phyloP scores from a whole-genome alignment of 2,797 vertebrate genomes.

The Choloepus didactylus region DNA sequence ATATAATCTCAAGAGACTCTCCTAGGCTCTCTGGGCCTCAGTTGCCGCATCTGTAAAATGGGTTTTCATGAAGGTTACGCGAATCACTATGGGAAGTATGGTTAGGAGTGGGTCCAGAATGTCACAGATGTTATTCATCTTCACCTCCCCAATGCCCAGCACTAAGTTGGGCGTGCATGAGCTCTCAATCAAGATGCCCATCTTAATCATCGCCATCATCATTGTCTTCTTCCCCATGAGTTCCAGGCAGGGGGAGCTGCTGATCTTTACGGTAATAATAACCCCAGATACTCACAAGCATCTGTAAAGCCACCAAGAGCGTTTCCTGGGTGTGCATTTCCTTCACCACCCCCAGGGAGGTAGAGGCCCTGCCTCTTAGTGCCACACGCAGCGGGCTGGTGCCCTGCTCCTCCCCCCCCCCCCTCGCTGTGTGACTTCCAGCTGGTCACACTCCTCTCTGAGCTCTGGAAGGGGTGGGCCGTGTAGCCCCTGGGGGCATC shows the following conservation, averaged over 20 bases:
- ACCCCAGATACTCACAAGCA: background rate
- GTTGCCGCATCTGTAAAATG: background rate
- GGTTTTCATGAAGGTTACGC: background rate
- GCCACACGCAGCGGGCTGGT: fast-evolving
- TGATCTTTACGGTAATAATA: background rate
- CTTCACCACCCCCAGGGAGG: background rate
- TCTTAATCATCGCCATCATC: background rate
- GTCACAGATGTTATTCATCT: fast-evolving
- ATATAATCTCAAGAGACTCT: background rate
- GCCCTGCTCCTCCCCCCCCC: background rate
- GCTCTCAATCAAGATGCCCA: too few relatives aligned
- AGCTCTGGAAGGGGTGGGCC: background rate
- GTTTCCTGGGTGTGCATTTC: background rate
- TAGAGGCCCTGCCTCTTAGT: background rate
- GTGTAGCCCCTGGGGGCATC: too few relatives aligned
- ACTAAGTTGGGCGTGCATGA: background rate
- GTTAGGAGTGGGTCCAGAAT: background rate
- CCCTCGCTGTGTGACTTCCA: background rate
- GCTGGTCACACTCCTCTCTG: fast-evolving
- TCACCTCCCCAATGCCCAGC: background rate
- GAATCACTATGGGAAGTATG: background rate
- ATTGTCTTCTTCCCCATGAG: background rate
- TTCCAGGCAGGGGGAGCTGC: background rate
- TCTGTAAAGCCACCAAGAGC: background rate
- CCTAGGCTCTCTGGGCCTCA: background rate